Evolutionary conservation across 1,140 invertebrate genomes (phyloP).

Genomic region (Microplitis mediator): DNA sequence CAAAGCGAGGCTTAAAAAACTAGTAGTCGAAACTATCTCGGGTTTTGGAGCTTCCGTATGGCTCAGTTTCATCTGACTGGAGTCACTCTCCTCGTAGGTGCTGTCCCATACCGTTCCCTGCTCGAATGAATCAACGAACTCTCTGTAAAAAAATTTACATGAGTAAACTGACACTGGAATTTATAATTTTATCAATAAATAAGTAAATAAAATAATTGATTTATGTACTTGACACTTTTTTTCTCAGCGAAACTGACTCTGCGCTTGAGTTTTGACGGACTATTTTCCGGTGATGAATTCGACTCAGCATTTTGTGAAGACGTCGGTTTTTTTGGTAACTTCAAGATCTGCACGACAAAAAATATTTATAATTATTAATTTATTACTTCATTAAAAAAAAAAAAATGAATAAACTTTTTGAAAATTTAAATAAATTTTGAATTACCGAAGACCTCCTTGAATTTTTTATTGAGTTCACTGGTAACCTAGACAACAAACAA

Average conservation of each 20-base stretch:
- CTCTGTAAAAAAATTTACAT: constrained; percentile 36
- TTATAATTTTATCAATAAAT: not conserved
- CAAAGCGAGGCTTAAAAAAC: too few species aligned
- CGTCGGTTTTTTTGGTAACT: constrained; percentile 37
- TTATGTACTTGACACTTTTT: constrained; percentile 48
- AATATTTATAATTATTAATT: not conserved
- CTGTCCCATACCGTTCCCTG: constrained; percentile 49
- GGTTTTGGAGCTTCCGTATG: not conserved
- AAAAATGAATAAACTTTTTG: not conserved
- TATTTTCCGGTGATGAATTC: constrained; percentile 36
- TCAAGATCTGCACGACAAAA: constrained; percentile 39
- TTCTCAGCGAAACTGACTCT: constrained; percentile 50
- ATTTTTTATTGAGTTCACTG: not conserved
- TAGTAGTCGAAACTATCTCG: too few species aligned
- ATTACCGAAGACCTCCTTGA: constrained; percentile 7
- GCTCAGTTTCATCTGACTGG: constrained; percentile 29
- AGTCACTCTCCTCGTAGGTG: constrained; percentile 49
- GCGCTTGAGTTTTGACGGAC: constrained; percentile 39
- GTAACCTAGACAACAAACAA: not conserved
- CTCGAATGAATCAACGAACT: constrained; percentile 46
- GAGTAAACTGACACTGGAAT: not conserved
- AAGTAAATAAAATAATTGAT: not conserved
- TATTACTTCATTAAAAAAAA: not conserved
- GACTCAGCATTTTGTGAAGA: constrained; percentile 35
- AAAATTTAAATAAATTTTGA: not conserved